A percentile compares a stretch with the other conserved stretches of the same genome.
phyloP scores from a whole-genome alignment of 2,888 invertebrate species.

The Eurytoma adleriae region DNA sequence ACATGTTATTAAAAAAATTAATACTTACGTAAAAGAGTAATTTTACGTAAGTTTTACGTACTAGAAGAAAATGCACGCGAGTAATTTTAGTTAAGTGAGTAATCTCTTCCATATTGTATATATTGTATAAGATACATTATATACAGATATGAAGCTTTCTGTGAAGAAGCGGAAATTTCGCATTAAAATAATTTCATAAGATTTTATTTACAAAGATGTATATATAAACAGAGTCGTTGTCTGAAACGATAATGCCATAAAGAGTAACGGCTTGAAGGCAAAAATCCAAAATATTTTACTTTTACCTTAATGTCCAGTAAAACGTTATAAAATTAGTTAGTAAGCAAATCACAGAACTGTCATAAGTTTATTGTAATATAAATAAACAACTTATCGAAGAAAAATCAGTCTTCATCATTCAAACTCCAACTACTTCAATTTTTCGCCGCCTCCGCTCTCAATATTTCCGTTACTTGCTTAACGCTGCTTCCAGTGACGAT shows the following conservation, averaged over 20 bases:
- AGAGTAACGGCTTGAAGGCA: constrained; percentile 36
- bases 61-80: too few relatives aligned
- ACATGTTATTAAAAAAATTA: too few relatives aligned
- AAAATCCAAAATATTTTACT: constrained; percentile 8
- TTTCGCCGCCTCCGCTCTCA: constrained; percentile 72
- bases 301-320: constrained; percentile 16
- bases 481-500: constrained; percentile 77
- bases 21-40: too few relatives aligned
- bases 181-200: neutral
- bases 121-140: constrained; percentile 3
- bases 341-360: constrained; percentile 26
- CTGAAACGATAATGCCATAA: constrained; percentile 50
- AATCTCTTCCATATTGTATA: constrained; percentile 19
- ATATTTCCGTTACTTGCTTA: constrained; percentile 75
- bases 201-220: constrained; percentile 44
- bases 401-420: constrained; percentile 30
- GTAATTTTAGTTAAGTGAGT: neutral
- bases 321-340: constrained; percentile 19
- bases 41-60: too few relatives aligned
- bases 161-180: constrained; percentile 12
- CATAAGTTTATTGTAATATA: constrained; percentile 54
- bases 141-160: constrained; percentile 1
- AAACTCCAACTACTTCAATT: constrained; percentile 8
- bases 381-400: constrained; percentile 44
- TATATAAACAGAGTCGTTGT: constrained; percentile 36